phyloP scores from a whole-genome alignment of 2,113 vertebrate species.

The Colinus virginianus region DNA sequence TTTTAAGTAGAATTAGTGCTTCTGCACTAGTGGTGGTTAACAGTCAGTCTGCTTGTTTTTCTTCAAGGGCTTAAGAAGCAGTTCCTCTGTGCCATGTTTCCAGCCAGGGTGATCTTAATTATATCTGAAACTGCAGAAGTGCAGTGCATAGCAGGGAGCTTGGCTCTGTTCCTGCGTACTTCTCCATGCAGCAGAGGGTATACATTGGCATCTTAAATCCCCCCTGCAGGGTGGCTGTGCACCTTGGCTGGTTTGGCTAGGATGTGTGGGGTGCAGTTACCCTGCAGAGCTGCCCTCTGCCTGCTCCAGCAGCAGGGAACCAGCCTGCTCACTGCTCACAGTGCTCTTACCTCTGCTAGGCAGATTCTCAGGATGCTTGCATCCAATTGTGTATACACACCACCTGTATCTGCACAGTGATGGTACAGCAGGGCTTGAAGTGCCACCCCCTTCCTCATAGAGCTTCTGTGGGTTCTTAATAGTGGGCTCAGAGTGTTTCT shows the following conservation, averaged over 20 bases:
- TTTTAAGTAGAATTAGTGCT: neutral
- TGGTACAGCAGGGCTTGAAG: neutral
- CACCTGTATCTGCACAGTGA: neutral
- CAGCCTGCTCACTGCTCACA: neutral
- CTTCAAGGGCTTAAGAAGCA: neutral
- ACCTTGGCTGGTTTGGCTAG: neutral
- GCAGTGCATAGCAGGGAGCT: neutral
- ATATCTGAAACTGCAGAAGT: conserved; percentile 46
- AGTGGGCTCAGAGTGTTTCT: neutral
- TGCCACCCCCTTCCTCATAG: neutral
- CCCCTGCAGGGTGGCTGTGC: neutral
- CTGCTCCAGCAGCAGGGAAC: conserved; percentile 1
- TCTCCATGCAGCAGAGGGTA: neutral
- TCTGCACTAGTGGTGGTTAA: neutral
- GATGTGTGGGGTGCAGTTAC: neutral
- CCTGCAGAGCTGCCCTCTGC: neutral
- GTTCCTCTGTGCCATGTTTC: neutral
- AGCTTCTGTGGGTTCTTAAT: neutral
- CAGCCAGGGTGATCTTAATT: conserved; percentile 29
- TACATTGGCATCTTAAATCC: neutral
- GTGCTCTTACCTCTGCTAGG: rapidly evolving
- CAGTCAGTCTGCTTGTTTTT: neutral
- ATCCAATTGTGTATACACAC: neutral
- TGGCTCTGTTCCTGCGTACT: conserved; percentile 26
- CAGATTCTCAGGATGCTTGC: neutral